Evolutionary conservation across 2,797 vertebrate genomes (phyloP).

Genomic region (Cyprinella venusta): DNA sequence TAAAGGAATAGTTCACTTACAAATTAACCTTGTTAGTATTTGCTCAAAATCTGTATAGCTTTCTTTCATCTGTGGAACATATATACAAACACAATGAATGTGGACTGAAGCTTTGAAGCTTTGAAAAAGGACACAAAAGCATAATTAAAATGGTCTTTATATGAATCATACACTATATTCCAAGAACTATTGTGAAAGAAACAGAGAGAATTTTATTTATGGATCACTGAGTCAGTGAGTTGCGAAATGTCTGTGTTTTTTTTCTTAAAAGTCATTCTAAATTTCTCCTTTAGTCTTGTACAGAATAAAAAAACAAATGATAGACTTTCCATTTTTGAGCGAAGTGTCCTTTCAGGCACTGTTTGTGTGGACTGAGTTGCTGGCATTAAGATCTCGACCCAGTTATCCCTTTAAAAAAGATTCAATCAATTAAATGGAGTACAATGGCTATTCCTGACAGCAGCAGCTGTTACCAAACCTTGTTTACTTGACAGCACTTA

Average conservation of each 20-base stretch:
- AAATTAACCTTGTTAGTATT: constrained; percentile 5
- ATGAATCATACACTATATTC: background rate
- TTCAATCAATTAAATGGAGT: constrained; percentile 1
- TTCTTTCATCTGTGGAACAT: background rate
- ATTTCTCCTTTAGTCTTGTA: background rate
- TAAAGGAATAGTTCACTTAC: background rate
- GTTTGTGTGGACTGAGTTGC: background rate
- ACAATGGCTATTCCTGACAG: constrained; percentile 50
- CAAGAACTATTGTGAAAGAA: background rate
- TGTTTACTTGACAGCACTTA: constrained; percentile 49
- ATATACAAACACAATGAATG: background rate
- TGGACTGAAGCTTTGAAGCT: background rate
- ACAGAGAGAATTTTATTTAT: background rate
- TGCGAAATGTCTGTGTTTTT: background rate
- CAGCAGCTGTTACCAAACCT: constrained; percentile 60
- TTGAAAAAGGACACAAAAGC: background rate
- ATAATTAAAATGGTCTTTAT: background rate
- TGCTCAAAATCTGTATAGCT: background rate
- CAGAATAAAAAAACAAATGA: background rate
- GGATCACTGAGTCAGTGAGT: background rate
- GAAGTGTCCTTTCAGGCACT: background rate
- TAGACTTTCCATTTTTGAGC: too few species aligned
- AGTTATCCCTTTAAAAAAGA: constrained; percentile 17
- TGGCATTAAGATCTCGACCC: constrained; percentile 2
- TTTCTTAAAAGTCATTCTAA: background rate